Base-by-base conservation (phyloP, 2,888 invertebrate genomes). In the Agriotes lineatus region DNA sequence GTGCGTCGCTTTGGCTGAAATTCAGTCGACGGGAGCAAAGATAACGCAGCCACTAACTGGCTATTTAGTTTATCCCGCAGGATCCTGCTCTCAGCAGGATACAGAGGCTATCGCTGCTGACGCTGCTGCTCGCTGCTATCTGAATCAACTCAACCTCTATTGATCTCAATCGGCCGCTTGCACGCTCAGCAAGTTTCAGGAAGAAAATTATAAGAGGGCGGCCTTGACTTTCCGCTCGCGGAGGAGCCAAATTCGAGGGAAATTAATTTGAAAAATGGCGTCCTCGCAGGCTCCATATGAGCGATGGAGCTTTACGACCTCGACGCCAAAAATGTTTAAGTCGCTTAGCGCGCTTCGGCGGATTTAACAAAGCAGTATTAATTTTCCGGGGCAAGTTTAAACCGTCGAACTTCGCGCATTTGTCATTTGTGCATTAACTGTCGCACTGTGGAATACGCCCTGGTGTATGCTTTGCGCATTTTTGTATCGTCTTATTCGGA, bases 331-430 rank as follows among this genome's bases (percentile, higher is more conserved):
- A 48, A 64, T 64, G 19, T 56, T 44, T 45, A 25, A 48, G 44
- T 63, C 18, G 12, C 44, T 56, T 56, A 63, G 25, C 56, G 50
- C 35, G 42, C 58, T 60, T 52, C 50, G 44, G 14, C 44, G 30
- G 25, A 54, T 48, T 70, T 70, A 70, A 72, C 70, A 70, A 72
- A 70, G 72, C 69, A 44, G 59, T 64, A 70, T 72, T 72, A 72
- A 72, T 72, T 66, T 59, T 66, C 65, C 39, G 33, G 58, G 50
- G 54, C 58, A 63, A 65, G 48, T 62, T 69, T 54, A 56, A 69
- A 69, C 63, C 63, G 71, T 69, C 71, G 69, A 71, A 71, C 66
- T 71, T 71, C 42, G 33, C 9, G 22, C 66, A 62, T 70, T 70
- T 70, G 66, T 70, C 69, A 70, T 70, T 58, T 66, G 62, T 63